Base-by-base conservation (phyloP, 2,113 vertebrate genomes). In the Anolis sagrei region DNA sequence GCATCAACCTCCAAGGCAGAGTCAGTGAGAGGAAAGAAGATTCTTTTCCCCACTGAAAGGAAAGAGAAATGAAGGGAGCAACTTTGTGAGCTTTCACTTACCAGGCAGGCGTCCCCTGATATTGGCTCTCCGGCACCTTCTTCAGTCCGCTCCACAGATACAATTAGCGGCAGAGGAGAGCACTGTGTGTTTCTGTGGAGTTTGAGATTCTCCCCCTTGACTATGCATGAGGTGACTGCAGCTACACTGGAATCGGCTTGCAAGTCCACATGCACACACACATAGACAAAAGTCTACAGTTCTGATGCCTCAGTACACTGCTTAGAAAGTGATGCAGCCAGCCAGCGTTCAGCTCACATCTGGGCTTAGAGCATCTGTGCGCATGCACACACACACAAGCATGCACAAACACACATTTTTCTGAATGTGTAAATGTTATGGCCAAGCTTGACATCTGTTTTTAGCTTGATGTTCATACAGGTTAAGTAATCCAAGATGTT, bases 131-230 rank as follows among this genome's bases (percentile, higher is more conserved):
- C 62, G 34, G 27, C 86, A 2, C 89, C 76, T 86, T 90, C 93
- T 82, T 85, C 88, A 68, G 89, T 81, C 81, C 21, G 88, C 90
- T 90, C 80, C 84, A 2, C 34, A 51, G 82, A 62, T 76, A 78
- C 93, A 89, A 54, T 83, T 77, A 86, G 32, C 76, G 25, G 29
- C 82, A 51, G 21, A 34, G 80, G 90, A 87, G 82, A 91, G 90
- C 1, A 54, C 23, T 73, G 90, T 90, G 92, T 86, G 95, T 95
- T 95, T 95, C 95, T 95, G 95, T 96, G 95, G 95, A 94, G 95
- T 92, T 95, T 44, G 49, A 81, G 88, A 91, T 92, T 88, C 93
- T 80, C 91, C 78, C 5, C 91, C 92, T 91, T 95, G 93, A 64
- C 93, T 95, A 87, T 91, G 93, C 89, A 88, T 88, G 90, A 94